Base-by-base conservation (phyloP, 2,113 vertebrate genomes). In the Nibea albiflora region DNA sequence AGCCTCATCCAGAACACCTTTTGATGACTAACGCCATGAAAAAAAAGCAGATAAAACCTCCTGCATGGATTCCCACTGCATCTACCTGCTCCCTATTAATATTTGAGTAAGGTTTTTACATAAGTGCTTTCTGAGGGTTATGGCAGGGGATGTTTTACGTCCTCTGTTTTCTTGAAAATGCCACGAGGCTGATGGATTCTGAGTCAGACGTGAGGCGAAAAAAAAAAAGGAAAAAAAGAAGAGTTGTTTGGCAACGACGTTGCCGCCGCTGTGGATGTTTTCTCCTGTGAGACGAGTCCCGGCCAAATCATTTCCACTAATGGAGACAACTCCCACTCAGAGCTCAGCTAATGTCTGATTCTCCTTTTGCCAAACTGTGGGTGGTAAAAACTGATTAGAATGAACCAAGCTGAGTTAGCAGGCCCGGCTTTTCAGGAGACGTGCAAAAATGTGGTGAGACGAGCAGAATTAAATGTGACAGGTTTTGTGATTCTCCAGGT, bases 221-320 rank as follows among this genome's bases (percentile, higher is more conserved):
- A 42, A 68, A 68, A 42, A 58, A 22, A 3, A 0, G 0, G 5
- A 15, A 6, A 54, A 61, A 28, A 31, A 57, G 15, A 74, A n/a
- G 56, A 60, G 35, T 31, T 26, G 47, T 80, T 74, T 85, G 89
- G 83, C 82, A 73, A 39, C 14, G 12, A 14, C 44, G 14, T 8
- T 1, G 42, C 22, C 9, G 26, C 56, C 8, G 24, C 61, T 19
- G 72, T 58, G 53, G 70, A 85, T 70, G 80, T 28, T 85, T 39
- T 66, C 57, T 69, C 61, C 75, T 71, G 72, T 11, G 63, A 84
- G 80, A 66, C 52, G 7, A 78, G 68, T 46, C 56, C 11, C 6
- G 12, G 88, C 88, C 88, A 89, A 91, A 92, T 85, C n/a, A 82
- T 89, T 87, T 78, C 69, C 88, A 65, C 89, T 91, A 89, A 91